Conservation (phyloP, 2,797 vertebrate species). For the Salmo trutta region DNA sequence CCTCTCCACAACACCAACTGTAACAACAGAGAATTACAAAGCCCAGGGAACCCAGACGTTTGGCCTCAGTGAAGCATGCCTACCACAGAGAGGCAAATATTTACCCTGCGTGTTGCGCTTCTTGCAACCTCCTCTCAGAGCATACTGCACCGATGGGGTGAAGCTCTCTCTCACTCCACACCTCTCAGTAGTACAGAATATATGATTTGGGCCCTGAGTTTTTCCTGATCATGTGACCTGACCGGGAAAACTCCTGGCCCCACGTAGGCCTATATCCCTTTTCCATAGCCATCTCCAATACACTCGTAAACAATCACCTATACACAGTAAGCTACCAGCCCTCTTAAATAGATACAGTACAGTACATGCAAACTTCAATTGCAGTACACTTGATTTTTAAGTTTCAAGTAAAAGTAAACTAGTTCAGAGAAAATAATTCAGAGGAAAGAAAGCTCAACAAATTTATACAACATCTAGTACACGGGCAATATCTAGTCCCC, state of each 20-base stretch:
- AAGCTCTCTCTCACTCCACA: slow-evolving; percentile 71
- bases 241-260: background rate
- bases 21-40: slow-evolving; percentile 88
- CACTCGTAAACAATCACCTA: background rate
- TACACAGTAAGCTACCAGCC: background rate
- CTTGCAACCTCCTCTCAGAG: slow-evolving; percentile 78
- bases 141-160: slow-evolving; percentile 83
- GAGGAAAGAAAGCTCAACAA: slow-evolving; percentile 5
- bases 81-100: slow-evolving; percentile 88
- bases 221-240: background rate
- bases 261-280: background rate
- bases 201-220: background rate
- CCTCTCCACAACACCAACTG: slow-evolving; percentile 77
- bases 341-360: background rate
- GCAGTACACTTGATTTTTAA: background rate
- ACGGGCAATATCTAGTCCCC: background rate
- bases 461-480: background rate
- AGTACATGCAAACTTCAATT: background rate
- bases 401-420: too few relatives aligned
- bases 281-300: background rate
- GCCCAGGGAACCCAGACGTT: slow-evolving; percentile 84
- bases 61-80: slow-evolving; percentile 80
- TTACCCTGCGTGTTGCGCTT: slow-evolving; percentile 85
- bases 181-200: background rate
- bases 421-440: background rate